phyloP scores from a whole-genome alignment of 2,888 invertebrate species.

The Tortrix viridana region DNA sequence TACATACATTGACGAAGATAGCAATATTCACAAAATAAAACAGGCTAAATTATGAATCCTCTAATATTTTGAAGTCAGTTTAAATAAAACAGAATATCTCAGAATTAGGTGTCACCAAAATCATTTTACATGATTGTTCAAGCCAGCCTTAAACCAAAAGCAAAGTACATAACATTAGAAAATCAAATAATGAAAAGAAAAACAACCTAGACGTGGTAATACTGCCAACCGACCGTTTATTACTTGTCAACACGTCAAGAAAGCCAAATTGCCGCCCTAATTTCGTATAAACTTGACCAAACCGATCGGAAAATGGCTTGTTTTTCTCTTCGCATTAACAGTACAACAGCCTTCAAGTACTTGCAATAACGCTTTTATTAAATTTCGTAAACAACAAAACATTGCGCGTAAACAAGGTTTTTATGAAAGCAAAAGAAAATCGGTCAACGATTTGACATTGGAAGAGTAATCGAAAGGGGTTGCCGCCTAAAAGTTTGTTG shows the following conservation, averaged over 20 bases:
- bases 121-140: no score
- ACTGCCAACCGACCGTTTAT: slow-evolving; percentile 4
- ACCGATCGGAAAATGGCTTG: slow-evolving; percentile 25
- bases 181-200: not conserved
- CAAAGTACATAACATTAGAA: not conserved
- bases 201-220: not conserved
- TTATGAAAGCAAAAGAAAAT: slow-evolving; percentile 5
- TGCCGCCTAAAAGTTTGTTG: slow-evolving; percentile 40
- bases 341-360: slow-evolving; percentile 1
- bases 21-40: no score
- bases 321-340: slow-evolving; percentile 14
- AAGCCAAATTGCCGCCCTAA: slow-evolving; percentile 1
- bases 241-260: slow-evolving; percentile 15
- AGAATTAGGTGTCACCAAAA: no score
- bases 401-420: slow-evolving; percentile 14
- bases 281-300: slow-evolving; percentile 11
- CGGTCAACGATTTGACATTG: not conserved
- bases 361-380: slow-evolving; percentile 19
- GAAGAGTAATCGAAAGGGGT: slow-evolving; percentile 38
- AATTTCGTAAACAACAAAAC: slow-evolving; percentile 15
- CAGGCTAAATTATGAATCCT: no score
- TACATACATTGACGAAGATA: no score
- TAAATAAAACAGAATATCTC: no score
- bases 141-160: no score
- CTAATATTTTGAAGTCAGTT: no score